Evolutionary conservation across 2,797 vertebrate genomes (phyloP).

Genomic region (Sorex maritimensis): DNA sequence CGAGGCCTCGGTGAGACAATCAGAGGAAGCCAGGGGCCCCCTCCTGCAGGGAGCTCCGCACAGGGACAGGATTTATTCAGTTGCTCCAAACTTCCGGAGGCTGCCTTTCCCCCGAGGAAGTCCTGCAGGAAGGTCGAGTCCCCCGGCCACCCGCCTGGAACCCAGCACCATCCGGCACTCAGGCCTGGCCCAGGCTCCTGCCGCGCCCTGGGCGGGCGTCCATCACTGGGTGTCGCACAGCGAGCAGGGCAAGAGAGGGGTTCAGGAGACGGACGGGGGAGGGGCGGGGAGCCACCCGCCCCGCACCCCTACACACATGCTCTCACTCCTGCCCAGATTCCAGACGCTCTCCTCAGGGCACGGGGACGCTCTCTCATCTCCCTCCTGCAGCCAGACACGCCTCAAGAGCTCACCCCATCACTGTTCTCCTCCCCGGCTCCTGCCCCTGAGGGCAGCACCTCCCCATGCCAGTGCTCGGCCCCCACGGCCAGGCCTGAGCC

Average conservation of each 20-base stretch:
- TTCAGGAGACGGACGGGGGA: background rate
- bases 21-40: slow-evolving; percentile 78
- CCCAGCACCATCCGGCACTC: slow-evolving; percentile 21
- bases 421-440: no score
- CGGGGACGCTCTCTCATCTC: background rate
- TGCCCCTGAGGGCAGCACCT: no score
- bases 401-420: no score
- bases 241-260: background rate
- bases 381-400: no score
- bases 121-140: slow-evolving; percentile 68
- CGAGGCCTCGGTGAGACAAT: slow-evolving; percentile 76
- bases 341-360: rapidly evolving
- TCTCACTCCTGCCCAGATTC: background rate
- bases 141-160: background rate
- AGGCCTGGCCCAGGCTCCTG: background rate
- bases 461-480: no score
- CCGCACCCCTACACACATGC: background rate
- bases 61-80: slow-evolving; percentile 77
- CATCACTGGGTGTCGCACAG: no score
- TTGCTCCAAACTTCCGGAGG: slow-evolving; percentile 75
- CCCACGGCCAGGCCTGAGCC: no score
- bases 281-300: no score
- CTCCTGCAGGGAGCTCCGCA: slow-evolving; percentile 69
- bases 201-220: no score
- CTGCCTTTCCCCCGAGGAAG: slow-evolving; percentile 80